phyloP scores from a whole-genome alignment of 2,888 invertebrate genomes.

The Griposia aprilina region DNA sequence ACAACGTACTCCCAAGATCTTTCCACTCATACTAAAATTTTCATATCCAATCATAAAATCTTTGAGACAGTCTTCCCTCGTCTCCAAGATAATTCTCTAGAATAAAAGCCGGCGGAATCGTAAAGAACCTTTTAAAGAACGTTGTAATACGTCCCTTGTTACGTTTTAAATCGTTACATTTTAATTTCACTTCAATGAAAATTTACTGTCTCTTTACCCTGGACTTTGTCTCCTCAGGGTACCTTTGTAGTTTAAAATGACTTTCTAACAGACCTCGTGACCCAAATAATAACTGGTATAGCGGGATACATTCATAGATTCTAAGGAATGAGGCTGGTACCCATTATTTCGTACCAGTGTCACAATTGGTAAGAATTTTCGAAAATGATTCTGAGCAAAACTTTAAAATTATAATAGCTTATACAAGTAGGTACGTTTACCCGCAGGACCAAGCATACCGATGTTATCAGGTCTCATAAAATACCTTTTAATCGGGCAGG shows the following conservation, averaged over 20 bases:
- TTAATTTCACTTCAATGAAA: slow-evolving; percentile 39
- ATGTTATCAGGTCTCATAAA: slow-evolving; percentile 35
- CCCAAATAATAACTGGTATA: slow-evolving; percentile 6
- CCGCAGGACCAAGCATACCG: slow-evolving; percentile 6
- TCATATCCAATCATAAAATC: slow-evolving; percentile 78
- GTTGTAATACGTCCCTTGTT: slow-evolving; percentile 53
- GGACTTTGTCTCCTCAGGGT: neutral
- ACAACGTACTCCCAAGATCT: slow-evolving; percentile 51
- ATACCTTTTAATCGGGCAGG: slow-evolving; percentile 25
- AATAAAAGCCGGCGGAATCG: slow-evolving; percentile 73
- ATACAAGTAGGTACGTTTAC: neutral
- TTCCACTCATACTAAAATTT: slow-evolving; percentile 75
- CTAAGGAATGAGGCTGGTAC: neutral
- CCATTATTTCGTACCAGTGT: neutral
- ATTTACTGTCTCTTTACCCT: slow-evolving; percentile 1
- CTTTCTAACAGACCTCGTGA: slow-evolving; percentile 4
- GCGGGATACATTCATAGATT: neutral
- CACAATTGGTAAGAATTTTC: neutral
- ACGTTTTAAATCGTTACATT: slow-evolving; percentile 61
- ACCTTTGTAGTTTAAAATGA: slow-evolving; percentile 3
- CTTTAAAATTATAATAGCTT: neutral
- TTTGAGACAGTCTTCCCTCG: slow-evolving; percentile 72
- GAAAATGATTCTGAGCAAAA: neutral
- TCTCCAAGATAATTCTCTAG: slow-evolving; percentile 76
- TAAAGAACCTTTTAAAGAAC: slow-evolving; percentile 75